phyloP scores from a whole-genome alignment of 2,888 invertebrate species.

The Apamea sordens region DNA sequence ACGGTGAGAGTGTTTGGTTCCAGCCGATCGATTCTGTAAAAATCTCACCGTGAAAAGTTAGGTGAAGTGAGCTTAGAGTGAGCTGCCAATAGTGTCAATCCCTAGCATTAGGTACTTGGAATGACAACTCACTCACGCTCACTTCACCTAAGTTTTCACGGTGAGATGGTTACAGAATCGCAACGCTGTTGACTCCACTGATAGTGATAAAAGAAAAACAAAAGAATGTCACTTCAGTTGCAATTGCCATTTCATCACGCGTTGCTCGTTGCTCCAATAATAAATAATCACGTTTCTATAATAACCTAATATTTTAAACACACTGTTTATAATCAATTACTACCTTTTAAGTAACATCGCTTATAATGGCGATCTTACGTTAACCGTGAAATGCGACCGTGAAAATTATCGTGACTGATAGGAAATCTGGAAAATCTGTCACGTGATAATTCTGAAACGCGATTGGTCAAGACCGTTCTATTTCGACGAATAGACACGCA shows the following conservation, averaged over 20 bases:
- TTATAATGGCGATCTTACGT: conserved; percentile 36
- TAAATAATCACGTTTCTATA: conserved; percentile 4
- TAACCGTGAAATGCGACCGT: conserved; percentile 43
- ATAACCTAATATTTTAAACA: conserved; percentile 23
- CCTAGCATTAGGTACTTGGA: background rate
- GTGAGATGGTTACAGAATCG: background rate
- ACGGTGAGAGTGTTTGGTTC: background rate
- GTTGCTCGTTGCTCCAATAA: too few relatives aligned
- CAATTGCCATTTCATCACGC: conserved; percentile 16
- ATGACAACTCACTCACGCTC: background rate
- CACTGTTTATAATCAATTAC: conserved; percentile 48
- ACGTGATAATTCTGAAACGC: conserved; percentile 34
- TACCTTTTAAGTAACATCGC: conserved; percentile 27
- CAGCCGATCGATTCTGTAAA: too few relatives aligned
- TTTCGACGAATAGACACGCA: conserved; percentile 27
- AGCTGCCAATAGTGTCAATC: too few relatives aligned
- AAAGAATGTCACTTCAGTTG: background rate
- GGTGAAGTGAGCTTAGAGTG: too few relatives aligned
- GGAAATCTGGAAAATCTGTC: conserved; percentile 37
- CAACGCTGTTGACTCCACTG: background rate
- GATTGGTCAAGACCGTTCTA: conserved; percentile 35
- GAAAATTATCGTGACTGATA: conserved; percentile 49
- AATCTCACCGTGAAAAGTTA: too few relatives aligned
- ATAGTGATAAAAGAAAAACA: background rate
- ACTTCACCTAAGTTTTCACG: background rate